phyloP scores from a whole-genome alignment of 2,797 vertebrate genomes.

The Chiloscyllium punctatum region DNA sequence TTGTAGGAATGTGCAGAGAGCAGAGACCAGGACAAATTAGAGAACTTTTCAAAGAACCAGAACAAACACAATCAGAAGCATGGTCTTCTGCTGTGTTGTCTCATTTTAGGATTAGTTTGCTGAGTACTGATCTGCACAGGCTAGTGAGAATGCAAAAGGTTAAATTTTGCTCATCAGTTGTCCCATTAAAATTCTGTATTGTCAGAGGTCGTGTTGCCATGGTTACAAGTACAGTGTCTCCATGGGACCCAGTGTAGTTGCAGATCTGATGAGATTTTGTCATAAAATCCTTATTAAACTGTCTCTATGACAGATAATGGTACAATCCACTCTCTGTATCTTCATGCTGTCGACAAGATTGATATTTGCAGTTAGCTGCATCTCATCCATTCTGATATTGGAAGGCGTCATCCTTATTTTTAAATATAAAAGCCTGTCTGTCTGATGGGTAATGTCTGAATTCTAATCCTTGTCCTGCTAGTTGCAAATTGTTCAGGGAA shows the following conservation, averaged over 20 bases:
- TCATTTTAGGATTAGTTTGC: neutral
- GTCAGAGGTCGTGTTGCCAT: neutral
- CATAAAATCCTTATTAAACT: neutral
- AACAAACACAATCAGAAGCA: neutral
- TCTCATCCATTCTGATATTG: neutral
- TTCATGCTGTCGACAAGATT: neutral
- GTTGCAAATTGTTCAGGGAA: constrained; percentile 26
- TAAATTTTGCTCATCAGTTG: constrained; percentile 2
- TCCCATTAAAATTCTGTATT: neutral
- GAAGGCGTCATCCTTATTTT: neutral
- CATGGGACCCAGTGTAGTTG: neutral
- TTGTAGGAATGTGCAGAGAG: neutral
- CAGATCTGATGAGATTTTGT: neutral
- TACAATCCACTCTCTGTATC: neutral
- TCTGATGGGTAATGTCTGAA: neutral
- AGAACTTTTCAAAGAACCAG: neutral
- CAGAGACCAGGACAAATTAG: neutral
- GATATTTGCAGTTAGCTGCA: neutral
- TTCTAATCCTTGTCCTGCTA: neutral
- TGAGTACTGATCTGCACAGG: neutral
- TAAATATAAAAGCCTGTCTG: neutral
- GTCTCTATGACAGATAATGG: neutral
- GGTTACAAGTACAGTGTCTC: neutral
- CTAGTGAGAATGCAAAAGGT: constrained; percentile 18
- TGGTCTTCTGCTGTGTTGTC: neutral